Evolutionary conservation across 1,140 invertebrate genomes (phyloP).

Genomic region (Nebria ingens): DNA sequence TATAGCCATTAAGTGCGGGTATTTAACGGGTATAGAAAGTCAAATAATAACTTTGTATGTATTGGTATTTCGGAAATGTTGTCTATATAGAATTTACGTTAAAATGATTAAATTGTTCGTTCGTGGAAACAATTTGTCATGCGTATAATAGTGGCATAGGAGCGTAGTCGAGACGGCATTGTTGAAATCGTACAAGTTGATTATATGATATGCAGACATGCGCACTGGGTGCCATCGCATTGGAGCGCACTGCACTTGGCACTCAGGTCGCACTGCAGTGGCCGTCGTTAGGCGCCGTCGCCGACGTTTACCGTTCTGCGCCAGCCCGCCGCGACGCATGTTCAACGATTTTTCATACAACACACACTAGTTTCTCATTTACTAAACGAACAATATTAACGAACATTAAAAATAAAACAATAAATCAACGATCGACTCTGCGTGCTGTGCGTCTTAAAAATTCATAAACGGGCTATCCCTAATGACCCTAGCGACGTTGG

Average conservation of each 20-base stretch:
- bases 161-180: background rate
- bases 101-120: background rate
- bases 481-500: too few relatives aligned
- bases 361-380: background rate
- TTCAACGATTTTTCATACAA: background rate
- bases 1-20: too few relatives aligned
- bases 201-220: background rate
- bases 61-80: too few relatives aligned
- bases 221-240: background rate
- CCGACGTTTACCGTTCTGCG: background rate
- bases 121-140: conserved; percentile 7
- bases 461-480: background rate
- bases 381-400: conserved; percentile 11
- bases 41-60: too few relatives aligned
- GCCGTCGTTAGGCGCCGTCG: background rate
- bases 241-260: background rate
- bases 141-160: background rate
- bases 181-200: conserved; percentile 8
- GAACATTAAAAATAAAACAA: background rate
- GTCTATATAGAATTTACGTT: background rate
- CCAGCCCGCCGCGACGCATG: background rate
- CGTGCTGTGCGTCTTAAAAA: background rate
- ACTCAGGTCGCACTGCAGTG: background rate
- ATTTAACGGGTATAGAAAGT: too few relatives aligned
- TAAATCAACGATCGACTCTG: background rate